Evolutionary conservation across 2,888 invertebrate genomes (phyloP).

Genomic region (Dione vanillae): DNA sequence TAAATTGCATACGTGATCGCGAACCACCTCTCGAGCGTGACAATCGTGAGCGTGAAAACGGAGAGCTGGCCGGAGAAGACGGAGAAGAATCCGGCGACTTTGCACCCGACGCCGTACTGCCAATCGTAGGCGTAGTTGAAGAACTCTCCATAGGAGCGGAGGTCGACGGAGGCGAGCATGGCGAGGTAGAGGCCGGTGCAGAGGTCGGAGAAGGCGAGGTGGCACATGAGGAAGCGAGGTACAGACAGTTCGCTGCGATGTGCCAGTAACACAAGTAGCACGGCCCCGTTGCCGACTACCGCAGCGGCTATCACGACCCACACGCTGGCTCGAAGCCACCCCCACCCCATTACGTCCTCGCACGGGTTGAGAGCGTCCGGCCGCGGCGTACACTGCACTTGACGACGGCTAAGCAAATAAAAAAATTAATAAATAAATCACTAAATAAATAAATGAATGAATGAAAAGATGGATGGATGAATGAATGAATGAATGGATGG

Average conservation of each 20-base stretch:
- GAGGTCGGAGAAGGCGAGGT: slow-evolving; percentile 94
- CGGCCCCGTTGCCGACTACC: slow-evolving; percentile 92
- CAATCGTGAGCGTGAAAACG: slow-evolving; percentile 93
- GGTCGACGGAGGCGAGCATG: slow-evolving; percentile 92
- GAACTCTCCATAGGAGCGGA: slow-evolving; percentile 92
- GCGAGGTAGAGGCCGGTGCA: slow-evolving; percentile 94
- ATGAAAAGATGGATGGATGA: too few relatives aligned
- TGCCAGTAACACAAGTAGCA: slow-evolving; percentile 89
- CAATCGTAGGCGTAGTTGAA: slow-evolving; percentile 96
- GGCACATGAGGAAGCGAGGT: slow-evolving; percentile 82
- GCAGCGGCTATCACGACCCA: slow-evolving; percentile 94
- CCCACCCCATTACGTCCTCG: slow-evolving; percentile 94
- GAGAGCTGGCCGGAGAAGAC: slow-evolving; percentile 94
- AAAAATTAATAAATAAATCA: background rate
- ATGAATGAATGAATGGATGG: too few relatives aligned
- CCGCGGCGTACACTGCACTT: slow-evolving; percentile 87
- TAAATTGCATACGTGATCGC: slow-evolving; percentile 93
- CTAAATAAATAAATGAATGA: too few relatives aligned
- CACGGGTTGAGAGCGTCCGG: slow-evolving; percentile 94
- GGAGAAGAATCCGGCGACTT: slow-evolving; percentile 94
- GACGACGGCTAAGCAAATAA: slow-evolving; percentile 58
- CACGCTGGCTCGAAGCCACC: slow-evolving; percentile 90
- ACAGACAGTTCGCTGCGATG: slow-evolving; percentile 80
- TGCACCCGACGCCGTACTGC: slow-evolving; percentile 93
- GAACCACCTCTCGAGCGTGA: slow-evolving; percentile 93